Conservation (phyloP, 2,888 invertebrate species). For the Caenorhabditis sp. region DNA sequence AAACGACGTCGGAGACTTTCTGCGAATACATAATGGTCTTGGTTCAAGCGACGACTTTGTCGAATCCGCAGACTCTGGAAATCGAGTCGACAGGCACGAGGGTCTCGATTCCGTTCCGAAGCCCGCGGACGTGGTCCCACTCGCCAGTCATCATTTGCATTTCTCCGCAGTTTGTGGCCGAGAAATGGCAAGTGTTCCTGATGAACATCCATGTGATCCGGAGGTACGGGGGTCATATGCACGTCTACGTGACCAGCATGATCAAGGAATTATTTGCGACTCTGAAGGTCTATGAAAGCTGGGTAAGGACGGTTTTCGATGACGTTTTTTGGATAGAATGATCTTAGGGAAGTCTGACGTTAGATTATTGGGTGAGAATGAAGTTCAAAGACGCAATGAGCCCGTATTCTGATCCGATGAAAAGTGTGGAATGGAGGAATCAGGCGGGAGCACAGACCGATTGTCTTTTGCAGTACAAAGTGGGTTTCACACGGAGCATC, state of each 20-base stretch:
- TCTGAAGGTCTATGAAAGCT: slow-evolving; percentile 55
- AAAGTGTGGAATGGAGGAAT: slow-evolving; percentile 63
- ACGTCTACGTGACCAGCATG: slow-evolving; percentile 61
- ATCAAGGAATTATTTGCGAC: slow-evolving; percentile 53
- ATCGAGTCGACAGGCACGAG: slow-evolving; percentile 29
- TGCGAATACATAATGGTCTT: slow-evolving; percentile 46
- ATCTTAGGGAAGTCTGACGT: slow-evolving; percentile 55
- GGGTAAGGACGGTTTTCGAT: slow-evolving; percentile 8
- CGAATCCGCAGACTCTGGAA: slow-evolving; percentile 24
- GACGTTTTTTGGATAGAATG: neutral
- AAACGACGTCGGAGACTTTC: slow-evolving; percentile 22
- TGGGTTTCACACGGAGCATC: too few relatives aligned
- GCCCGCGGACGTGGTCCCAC: slow-evolving; percentile 21
- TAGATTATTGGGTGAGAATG: slow-evolving; percentile 62
- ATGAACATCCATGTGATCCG: slow-evolving; percentile 59
- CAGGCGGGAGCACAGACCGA: slow-evolving; percentile 65
- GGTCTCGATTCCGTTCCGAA: slow-evolving; percentile 57
- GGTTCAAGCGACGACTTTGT: slow-evolving; percentile 29
- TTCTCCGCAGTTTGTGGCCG: slow-evolving; percentile 61
- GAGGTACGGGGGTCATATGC: slow-evolving; percentile 60
- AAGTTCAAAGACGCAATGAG: slow-evolving; percentile 35
- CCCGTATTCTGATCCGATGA: slow-evolving; percentile 45
- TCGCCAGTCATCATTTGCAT: slow-evolving; percentile 61
- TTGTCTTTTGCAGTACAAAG: slow-evolving; percentile 62
- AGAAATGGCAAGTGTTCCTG: slow-evolving; percentile 63